Percentiles rank a stretch among this genome's conserved stretches.
Conservation (phyloP, 2,113 vertebrate genomes). For the Cheirogaleus medius region DNA sequence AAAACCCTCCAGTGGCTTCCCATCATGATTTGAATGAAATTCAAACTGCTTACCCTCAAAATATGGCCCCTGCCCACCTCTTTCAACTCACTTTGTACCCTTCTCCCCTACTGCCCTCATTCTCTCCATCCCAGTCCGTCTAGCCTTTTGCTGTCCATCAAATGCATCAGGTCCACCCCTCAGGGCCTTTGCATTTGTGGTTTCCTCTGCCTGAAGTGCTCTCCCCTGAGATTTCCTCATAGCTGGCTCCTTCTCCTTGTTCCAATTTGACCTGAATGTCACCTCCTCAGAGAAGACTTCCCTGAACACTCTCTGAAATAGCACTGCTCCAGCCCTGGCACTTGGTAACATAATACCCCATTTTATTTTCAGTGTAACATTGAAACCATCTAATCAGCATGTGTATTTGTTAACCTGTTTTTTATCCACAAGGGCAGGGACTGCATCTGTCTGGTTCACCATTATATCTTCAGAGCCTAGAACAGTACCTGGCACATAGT, state of each 20-base stretch:
- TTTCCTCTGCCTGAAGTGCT: neutral
- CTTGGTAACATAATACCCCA: neutral
- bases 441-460: neutral
- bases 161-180: neutral
- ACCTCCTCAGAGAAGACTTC: neutral
- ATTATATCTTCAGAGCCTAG: neutral
- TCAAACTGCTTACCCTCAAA: neutral
- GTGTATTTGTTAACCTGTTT: neutral
- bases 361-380: neutral
- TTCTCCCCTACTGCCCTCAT: neutral
- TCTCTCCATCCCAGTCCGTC: neutral
- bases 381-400: neutral
- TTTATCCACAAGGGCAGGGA: neutral
- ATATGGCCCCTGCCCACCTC: neutral
- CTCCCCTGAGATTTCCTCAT: neutral
- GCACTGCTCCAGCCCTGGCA: neutral
- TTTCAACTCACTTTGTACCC: neutral
- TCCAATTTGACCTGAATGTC: neutral
- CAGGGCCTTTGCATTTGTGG: neutral
- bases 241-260: neutral
- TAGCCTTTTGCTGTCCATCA: neutral
- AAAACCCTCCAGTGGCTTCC: neutral
- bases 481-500: neutral
- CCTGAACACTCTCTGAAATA: neutral
- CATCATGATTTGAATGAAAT: conserved; percentile 28